Conservation (phyloP, 2,888 invertebrate species). For the Leucophenga maculata region DNA sequence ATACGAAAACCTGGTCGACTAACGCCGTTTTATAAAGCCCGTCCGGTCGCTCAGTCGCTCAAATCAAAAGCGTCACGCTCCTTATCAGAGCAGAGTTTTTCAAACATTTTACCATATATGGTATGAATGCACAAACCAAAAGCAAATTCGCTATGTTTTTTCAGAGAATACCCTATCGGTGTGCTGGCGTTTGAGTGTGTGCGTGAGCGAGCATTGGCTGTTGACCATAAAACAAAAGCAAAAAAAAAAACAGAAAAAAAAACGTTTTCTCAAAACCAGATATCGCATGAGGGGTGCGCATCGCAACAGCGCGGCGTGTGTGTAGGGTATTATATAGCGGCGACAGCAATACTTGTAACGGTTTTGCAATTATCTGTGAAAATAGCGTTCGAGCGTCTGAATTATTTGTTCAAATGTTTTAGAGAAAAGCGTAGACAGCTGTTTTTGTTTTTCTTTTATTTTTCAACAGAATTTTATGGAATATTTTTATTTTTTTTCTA, state of each 20-base stretch:
- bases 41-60: constrained; percentile 39
- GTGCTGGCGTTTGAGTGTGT: constrained; percentile 33
- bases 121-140: constrained; percentile 64
- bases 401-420: background rate
- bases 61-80: constrained; percentile 32
- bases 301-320: background rate
- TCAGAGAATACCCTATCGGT: constrained; percentile 51
- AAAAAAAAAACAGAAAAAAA: background rate
- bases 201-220: background rate
- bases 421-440: too few relatives aligned
- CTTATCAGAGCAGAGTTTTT: constrained; percentile 64
- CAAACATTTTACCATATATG: constrained; percentile 72
- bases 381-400: too few relatives aligned
- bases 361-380: background rate
- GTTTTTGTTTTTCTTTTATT: too few relatives aligned
- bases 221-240: background rate
- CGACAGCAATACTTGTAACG: background rate
- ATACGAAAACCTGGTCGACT: constrained; percentile 70
- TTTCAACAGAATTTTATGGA: too few relatives aligned
- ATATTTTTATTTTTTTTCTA: too few relatives aligned
- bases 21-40: constrained; percentile 70
- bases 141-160: constrained; percentile 55
- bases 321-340: constrained; percentile 7
- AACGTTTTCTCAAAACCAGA: constrained; percentile 10
- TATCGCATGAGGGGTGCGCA: background rate